Conservation (phyloP, 2,113 vertebrate species). For the Nesospiza acunhae region DNA sequence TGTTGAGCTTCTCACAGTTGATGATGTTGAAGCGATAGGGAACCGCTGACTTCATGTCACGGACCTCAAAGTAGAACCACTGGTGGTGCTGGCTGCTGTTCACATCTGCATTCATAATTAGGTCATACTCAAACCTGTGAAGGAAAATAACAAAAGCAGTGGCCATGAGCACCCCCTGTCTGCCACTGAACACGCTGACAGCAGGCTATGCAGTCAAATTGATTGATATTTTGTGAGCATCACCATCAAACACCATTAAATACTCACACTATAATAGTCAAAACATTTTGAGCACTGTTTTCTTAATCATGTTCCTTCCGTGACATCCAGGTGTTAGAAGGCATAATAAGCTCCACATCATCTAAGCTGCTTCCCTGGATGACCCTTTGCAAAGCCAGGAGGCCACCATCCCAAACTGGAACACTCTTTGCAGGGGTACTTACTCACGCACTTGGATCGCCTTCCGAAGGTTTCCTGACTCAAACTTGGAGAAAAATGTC, state of each 20-base stretch:
- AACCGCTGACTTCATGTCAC: constrained; percentile 74
- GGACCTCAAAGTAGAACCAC: constrained; percentile 94
- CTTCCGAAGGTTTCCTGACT: constrained; percentile 90
- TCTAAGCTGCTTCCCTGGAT: not conserved
- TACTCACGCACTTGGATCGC: constrained; percentile 90
- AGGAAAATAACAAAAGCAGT: not conserved
- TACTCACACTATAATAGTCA: not conserved
- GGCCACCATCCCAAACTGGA: fast-evolving
- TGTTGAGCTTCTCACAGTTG: constrained; percentile 95
- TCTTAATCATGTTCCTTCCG: not conserved
- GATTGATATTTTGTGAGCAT: not conserved
- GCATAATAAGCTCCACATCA: not conserved
- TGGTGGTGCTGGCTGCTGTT: constrained; percentile 84
- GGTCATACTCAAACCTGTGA: constrained; percentile 88
- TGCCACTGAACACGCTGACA: not conserved
- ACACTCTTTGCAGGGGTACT: not conserved
- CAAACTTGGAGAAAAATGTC: constrained; percentile 87
- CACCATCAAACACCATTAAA: not conserved
- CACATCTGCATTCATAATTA: constrained; percentile 86
- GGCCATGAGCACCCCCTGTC: not conserved
- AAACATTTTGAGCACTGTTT: not conserved
- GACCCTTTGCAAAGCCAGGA: not conserved
- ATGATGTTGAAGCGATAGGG: constrained; percentile 92
- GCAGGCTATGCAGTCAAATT: not conserved
- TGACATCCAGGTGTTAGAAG: not conserved